These are phyloP conservation scores for Ellobius talpinus DNA, from an alignment of 2,113 vertebrate species.

Conservation along the genomic window DNA sequence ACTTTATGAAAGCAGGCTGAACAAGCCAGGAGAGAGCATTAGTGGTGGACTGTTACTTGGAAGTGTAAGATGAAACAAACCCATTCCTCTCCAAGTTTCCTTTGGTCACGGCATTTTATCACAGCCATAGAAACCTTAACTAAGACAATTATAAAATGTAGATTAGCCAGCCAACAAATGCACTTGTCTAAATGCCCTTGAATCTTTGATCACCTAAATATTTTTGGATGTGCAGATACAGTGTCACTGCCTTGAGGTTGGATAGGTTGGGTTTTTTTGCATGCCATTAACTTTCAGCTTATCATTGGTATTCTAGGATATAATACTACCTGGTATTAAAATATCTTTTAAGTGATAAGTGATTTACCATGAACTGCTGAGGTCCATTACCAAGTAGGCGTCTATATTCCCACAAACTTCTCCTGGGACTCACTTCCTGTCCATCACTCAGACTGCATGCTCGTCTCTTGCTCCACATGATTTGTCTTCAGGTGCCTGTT, in stretches of 20 bases:
- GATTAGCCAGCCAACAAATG: conserved; percentile 21
- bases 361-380: not conserved
- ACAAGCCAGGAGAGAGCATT: not conserved
- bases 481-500: not conserved
- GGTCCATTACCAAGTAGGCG: not conserved
- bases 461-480: not conserved
- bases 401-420: not conserved
- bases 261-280: not conserved
- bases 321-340: not conserved
- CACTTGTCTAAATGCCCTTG: not conserved
- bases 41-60: not conserved
- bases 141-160: not conserved
- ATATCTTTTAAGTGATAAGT: not conserved
- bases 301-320: not conserved
- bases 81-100: not conserved
- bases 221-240: not conserved
- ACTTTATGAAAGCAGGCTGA: not conserved
- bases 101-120: not conserved
- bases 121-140: not conserved
- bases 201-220: not conserved
- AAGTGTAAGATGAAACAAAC: not conserved
- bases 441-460: not conserved
- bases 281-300: conserved; percentile 12
- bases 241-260: not conserved
- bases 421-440: not conserved